These are phyloP conservation scores for Anthoscopus minutus DNA, from an alignment of 2,113 vertebrate species.

Conservation along the genomic window DNA sequence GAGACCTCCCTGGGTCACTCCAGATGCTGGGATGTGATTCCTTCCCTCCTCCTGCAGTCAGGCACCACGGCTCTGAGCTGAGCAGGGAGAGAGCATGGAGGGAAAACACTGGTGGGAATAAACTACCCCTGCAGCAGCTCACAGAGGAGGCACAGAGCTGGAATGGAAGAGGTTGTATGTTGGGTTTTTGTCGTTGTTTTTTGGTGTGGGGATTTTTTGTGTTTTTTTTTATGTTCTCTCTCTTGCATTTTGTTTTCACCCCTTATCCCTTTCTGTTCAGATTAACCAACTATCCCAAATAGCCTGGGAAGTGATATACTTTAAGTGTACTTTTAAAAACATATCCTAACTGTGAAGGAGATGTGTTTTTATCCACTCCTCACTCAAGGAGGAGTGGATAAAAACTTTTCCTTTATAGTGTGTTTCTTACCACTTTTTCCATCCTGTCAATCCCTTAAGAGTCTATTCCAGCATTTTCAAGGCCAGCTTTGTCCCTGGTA, in stretches of 20 bases:
- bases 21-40: too few relatives aligned
- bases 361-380: background rate
- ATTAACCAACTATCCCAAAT: background rate
- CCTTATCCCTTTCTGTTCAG: background rate
- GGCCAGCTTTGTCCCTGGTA: background rate
- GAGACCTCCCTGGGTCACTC: accelerated
- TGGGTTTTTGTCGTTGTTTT: too few relatives aligned
- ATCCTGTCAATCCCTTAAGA: background rate
- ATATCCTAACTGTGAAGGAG: background rate
- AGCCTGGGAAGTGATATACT: background rate
- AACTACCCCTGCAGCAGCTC: background rate
- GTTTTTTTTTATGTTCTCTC: background rate
- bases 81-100: background rate
- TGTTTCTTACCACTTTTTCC: background rate
- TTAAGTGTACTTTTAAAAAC: background rate
- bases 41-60: background rate
- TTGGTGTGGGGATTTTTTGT: too few relatives aligned
- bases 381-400: too few relatives aligned
- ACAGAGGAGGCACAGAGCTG: background rate
- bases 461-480: background rate
- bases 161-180: background rate
- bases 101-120: background rate
- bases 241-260: background rate
- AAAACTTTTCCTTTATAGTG: background rate
- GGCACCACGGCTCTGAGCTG: background rate